phyloP scores from a whole-genome alignment of 1,140 invertebrate species.

The Pachypsylla venusta region DNA sequence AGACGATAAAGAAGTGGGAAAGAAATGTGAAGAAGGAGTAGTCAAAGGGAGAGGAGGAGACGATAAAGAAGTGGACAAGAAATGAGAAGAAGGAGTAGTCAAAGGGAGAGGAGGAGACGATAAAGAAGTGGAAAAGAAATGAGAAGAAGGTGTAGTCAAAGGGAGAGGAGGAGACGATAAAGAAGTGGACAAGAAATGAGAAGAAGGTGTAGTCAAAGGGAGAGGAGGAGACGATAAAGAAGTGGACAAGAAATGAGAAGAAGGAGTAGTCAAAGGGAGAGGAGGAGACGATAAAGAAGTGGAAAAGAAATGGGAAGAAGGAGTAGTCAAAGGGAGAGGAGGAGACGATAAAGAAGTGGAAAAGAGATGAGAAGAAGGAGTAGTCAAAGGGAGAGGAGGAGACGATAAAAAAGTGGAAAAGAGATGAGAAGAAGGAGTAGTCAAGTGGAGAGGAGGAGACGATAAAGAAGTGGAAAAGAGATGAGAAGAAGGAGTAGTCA shows the following conservation, averaged over 20 bases:
- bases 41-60: neutral
- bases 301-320: neutral
- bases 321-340: no score
- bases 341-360: conserved; percentile 1
- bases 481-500: no score
- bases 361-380: neutral
- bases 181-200: no score
- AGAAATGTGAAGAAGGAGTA: neutral
- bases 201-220: no score
- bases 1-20: neutral
- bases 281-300: neutral
- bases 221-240: no score
- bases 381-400: neutral
- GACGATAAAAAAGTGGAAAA: neutral
- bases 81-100: neutral
- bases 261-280: no score
- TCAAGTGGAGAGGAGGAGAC: conserved; percentile 10
- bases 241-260: no score
- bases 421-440: neutral
- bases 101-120: conserved; percentile 7
- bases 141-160: no score
- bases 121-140: neutral
- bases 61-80: neutral
- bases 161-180: no score
- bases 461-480: neutral